Base-by-base conservation (phyloP, 2,888 invertebrate species). In the Tenthredo scrophulariae region DNA sequence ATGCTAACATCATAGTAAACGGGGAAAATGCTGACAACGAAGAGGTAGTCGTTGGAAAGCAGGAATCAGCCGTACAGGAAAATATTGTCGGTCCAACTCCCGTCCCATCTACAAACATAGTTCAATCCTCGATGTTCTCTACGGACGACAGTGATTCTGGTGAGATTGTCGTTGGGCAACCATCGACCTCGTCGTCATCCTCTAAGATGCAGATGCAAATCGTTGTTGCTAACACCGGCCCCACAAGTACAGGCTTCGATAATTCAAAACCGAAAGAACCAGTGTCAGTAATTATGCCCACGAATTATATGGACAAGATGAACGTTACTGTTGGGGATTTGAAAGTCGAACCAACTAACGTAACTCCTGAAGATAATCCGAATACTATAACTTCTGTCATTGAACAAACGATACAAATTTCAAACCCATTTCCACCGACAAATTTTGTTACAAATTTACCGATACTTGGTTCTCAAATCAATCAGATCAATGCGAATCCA, bases 1-100 rank as follows among this genome's bases (percentile, higher is more conserved):
- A 91, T 79, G 90, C 90, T 0, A 91, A 91, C 33, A 91, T 91
- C 10, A 90, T 91, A 74, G 91, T 91, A 22, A 91, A 92, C 37
- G 91, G 89, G 3, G 90, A 89, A 15, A 89, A 86, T 74, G 88
- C 88, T 79, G 87, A 88, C 15, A 89, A 91, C 46, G 89, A 90
- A 62, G 91, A 90, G 75, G 88, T 86, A 9, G 89, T 90, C 7
- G 89, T 91, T 3, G 92, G 91, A 9, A 90, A 90, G n/a, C 90
- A 90, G 62, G 90, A 88, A 43, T 33, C 86, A 3, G 65, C 62
- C 0, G 29, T 86, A 10, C 84, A 86, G 18, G 87, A 87, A 26
- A 62, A 74, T 15, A 58, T 84, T 1, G 67, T 72, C 1, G 70
- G 85, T 3, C 87, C 88, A 3, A 86, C 87, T 18, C 54, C 70